Evolutionary conservation across 2,797 vertebrate genomes (phyloP).

Genomic region (Pygocentrus nattereri): DNA sequence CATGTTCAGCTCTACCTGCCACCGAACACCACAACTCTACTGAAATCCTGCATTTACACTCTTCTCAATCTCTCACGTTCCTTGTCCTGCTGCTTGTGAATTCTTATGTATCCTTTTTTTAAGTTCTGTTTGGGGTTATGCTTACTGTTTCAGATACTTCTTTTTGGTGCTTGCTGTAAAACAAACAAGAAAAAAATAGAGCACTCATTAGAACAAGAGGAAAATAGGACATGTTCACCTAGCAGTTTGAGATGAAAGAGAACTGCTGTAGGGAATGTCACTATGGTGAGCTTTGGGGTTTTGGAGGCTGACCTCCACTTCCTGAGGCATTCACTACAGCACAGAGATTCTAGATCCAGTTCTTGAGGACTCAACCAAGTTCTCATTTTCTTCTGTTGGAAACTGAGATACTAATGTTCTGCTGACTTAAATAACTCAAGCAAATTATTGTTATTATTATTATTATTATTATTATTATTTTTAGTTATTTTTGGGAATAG

Average conservation of each 20-base stretch:
- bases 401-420: neutral
- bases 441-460: neutral
- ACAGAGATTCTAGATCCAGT: constrained; percentile 25
- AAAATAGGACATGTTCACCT: constrained; percentile 15
- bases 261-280: constrained; percentile 43
- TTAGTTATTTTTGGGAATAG: constrained; percentile 24
- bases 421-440: neutral
- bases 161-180: constrained; percentile 65
- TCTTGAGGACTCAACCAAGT: constrained; percentile 10
- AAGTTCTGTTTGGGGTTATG: constrained; percentile 41
- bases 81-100: constrained; percentile 45
- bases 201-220: constrained; percentile 41
- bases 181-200: constrained; percentile 15
- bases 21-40: constrained; percentile 35
- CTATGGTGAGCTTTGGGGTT: constrained; percentile 23
- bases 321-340: constrained; percentile 45
- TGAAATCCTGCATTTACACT: constrained; percentile 41
- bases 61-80: constrained; percentile 18
- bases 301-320: constrained; percentile 1
- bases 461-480: neutral
- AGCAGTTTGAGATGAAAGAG: constrained; percentile 24
- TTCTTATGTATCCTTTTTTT: constrained; percentile 41
- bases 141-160: constrained; percentile 76
- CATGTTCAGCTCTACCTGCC: constrained; percentile 27
- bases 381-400: constrained; percentile 10